phyloP scores from a whole-genome alignment of 2,113 vertebrate genomes.

The Nycticorax nycticorax region DNA sequence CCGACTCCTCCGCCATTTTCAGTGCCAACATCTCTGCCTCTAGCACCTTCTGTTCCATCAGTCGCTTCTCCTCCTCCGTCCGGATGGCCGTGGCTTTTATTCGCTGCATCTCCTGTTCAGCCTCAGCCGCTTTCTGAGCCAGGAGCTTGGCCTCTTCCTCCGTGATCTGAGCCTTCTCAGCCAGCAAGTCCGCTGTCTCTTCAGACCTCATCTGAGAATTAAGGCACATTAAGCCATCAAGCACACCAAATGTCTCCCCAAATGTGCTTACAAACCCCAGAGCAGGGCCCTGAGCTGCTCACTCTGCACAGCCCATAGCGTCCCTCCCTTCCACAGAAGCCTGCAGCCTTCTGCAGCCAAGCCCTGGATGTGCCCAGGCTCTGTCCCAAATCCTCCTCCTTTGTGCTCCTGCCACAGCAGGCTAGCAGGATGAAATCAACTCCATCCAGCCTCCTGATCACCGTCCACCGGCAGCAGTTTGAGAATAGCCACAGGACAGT shows the following conservation, averaged over 20 bases:
- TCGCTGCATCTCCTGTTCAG: conserved; percentile 92
- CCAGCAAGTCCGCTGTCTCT: conserved; percentile 93
- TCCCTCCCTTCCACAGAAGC: neutral
- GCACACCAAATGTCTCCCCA: neutral
- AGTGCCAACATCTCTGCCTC: conserved; percentile 92
- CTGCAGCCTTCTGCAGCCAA: neutral
- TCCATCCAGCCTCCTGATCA: neutral
- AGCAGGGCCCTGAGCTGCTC: neutral
- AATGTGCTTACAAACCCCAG: rapidly evolving
- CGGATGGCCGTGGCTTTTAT: conserved; percentile 94
- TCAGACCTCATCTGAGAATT: conserved; percentile 88
- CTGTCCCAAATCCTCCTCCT: neutral
- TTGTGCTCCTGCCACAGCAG: neutral
- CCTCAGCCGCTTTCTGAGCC: conserved; percentile 93
- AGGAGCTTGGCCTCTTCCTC: conserved; percentile 96
- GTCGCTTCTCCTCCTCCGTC: conserved; percentile 89
- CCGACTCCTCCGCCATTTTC: conserved; percentile 95
- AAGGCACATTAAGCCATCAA: neutral
- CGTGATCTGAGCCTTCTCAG: conserved; percentile 94
- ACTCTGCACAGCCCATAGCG: neutral
- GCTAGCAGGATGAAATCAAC: neutral
- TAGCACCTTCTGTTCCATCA: conserved; percentile 97
- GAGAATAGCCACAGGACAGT: neutral
- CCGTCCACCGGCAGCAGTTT: neutral
- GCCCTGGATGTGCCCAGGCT: neutral